Conservation (phyloP, 2,113 vertebrate species). For the Toxotes jaculatrix region DNA sequence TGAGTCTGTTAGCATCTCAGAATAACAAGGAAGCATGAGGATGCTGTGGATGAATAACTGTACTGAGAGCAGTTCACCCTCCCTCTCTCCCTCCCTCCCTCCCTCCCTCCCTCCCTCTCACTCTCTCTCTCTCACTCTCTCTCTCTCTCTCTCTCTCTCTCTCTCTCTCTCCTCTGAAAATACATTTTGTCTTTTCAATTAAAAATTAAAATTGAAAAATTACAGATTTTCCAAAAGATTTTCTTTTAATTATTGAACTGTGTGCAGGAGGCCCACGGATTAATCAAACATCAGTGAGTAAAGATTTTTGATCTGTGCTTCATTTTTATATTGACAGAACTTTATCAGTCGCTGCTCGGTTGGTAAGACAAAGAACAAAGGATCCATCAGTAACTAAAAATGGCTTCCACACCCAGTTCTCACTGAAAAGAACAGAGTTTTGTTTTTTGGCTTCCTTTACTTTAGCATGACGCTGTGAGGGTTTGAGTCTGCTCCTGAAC, state of each 20-base stretch:
- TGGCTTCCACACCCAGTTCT: too few species aligned
- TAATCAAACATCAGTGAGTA: not conserved
- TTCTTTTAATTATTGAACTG: conserved; percentile 16
- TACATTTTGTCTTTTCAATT: not conserved
- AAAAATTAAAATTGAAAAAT: too few species aligned
- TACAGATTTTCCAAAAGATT: not conserved
- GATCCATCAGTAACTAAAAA: not conserved
- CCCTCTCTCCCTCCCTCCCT: too few species aligned
- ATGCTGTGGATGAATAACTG: not conserved
- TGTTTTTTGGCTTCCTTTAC: not conserved
- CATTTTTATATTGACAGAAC: not conserved
- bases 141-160: too few species aligned
- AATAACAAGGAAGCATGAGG: conserved; percentile 35
- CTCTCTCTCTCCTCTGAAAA: too few species aligned
- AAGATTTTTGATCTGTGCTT: not conserved
- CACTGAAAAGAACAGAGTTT: too few species aligned
- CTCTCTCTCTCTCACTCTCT: not conserved
- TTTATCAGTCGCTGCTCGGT: not conserved
- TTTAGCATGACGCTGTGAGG: not conserved
- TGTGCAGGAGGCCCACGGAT: not conserved
- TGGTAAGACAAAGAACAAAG: not conserved
- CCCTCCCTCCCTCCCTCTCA: too few species aligned
- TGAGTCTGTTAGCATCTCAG: conserved; percentile 5
- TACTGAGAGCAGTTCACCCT: not conserved
- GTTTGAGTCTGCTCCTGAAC: not conserved